Conservation (phyloP, 2,797 vertebrate species). For the Crotalus adamanteus region DNA sequence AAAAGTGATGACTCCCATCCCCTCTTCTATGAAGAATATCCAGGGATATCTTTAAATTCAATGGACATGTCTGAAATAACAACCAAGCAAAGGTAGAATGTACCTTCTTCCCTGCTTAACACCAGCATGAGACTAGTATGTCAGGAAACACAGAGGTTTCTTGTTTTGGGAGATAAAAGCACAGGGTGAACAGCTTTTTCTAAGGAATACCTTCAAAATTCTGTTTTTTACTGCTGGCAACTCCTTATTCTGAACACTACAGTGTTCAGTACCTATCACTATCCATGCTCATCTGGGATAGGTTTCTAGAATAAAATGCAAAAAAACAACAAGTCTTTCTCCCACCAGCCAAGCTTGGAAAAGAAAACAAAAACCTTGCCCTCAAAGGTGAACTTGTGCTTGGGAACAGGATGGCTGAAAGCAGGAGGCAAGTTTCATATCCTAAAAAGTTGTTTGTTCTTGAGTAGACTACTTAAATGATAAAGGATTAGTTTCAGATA, state of each 20-base stretch:
- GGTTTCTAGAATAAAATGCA: background rate
- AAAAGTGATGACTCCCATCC: background rate
- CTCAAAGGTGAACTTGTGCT: background rate
- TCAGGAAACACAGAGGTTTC: background rate
- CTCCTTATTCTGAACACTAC: background rate
- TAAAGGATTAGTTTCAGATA: background rate
- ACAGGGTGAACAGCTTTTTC: background rate
- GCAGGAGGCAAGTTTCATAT: background rate
- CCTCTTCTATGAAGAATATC: background rate
- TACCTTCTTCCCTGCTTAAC: background rate
- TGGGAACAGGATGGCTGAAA: background rate
- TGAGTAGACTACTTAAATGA: background rate
- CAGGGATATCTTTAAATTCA: background rate
- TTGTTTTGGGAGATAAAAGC: background rate
- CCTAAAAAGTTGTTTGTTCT: background rate
- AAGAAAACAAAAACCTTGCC: background rate
- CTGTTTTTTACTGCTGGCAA: background rate
- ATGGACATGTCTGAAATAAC: background rate
- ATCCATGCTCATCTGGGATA: background rate
- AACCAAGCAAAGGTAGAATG: background rate
- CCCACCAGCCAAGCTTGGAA: background rate
- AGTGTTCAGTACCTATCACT: background rate
- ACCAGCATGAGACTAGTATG: background rate
- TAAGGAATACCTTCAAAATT: background rate
- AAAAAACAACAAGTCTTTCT: background rate